A percentile compares a stretch with the other conserved stretches of the same genome.
Conservation (phyloP, 2,888 invertebrate species). For the Xylophagus ater region DNA sequence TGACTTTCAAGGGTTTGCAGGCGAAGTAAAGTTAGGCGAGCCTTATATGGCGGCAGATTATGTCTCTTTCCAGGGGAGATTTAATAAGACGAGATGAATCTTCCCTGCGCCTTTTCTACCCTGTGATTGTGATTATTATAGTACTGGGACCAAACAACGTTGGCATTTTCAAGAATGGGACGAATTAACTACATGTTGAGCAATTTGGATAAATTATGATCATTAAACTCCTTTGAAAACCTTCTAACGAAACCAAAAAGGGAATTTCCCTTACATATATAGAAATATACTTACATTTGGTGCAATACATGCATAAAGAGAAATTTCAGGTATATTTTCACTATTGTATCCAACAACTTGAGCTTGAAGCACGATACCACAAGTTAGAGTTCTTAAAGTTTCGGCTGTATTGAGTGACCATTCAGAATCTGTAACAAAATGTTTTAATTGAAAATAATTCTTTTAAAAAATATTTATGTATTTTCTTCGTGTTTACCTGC, state of each 20-base stretch:
- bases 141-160: no score
- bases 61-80: no score
- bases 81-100: no score
- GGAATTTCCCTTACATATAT: background rate
- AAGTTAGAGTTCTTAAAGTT: conserved; percentile 67
- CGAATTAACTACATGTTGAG: no score
- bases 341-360: conserved; percentile 72
- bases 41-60: no score
- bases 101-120: no score
- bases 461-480: conserved; percentile 3
- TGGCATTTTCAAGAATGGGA: no score
- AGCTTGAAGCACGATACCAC: conserved; percentile 75
- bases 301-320: conserved; percentile 64
- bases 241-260: background rate
- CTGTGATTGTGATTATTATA: no score
- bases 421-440: conserved; percentile 38
- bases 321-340: conserved; percentile 65
- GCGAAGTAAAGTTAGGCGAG: no score
- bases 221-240: background rate
- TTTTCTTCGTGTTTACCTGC: conserved; percentile 43
- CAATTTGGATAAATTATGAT: background rate
- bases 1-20: no score
- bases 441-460: conserved; percentile 1
- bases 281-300: conserved; percentile 49
- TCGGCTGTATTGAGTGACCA: conserved; percentile 72